Evolutionary conservation across 2,113 vertebrate genomes (phyloP).

Genomic region (Heteronetta atricapilla): DNA sequence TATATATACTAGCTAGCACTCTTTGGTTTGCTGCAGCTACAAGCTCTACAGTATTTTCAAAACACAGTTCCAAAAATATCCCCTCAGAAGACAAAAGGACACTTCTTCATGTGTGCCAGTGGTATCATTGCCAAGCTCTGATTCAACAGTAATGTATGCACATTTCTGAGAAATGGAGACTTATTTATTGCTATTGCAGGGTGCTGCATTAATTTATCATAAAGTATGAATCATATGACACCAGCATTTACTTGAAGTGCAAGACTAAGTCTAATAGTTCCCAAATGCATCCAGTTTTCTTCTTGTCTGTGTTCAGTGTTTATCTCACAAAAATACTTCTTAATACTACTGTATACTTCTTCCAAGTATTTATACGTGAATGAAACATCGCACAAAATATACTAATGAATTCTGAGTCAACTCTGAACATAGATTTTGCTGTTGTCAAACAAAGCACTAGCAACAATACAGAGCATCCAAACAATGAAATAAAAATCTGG

Average conservation of each 20-base stretch:
- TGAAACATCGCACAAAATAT: not conserved
- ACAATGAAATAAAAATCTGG: not conserved
- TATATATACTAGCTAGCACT: not conserved
- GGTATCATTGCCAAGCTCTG: conserved; percentile 3
- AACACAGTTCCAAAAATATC: not conserved
- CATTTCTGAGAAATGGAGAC: conserved; percentile 24
- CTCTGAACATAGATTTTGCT: not conserved
- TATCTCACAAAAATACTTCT: not conserved
- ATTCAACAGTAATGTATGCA: not conserved
- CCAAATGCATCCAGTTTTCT: not conserved
- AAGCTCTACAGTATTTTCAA: not conserved
- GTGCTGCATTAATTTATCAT: conserved; percentile 20
- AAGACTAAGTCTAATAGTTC: not conserved
- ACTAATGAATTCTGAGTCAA: not conserved
- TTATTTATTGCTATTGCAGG: conserved; percentile 15
- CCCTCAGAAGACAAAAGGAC: not conserved
- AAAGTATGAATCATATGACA: not conserved
- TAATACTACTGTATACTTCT: not conserved
- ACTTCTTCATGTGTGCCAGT: not conserved
- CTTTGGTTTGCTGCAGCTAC: not conserved
- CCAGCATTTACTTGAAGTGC: not conserved
- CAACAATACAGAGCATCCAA: not conserved
- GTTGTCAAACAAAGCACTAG: not conserved
- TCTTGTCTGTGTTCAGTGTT: not conserved
- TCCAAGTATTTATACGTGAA: not conserved